Base-by-base conservation (phyloP, 2,888 invertebrate genomes). In the Conops quadrifasciatus region DNA sequence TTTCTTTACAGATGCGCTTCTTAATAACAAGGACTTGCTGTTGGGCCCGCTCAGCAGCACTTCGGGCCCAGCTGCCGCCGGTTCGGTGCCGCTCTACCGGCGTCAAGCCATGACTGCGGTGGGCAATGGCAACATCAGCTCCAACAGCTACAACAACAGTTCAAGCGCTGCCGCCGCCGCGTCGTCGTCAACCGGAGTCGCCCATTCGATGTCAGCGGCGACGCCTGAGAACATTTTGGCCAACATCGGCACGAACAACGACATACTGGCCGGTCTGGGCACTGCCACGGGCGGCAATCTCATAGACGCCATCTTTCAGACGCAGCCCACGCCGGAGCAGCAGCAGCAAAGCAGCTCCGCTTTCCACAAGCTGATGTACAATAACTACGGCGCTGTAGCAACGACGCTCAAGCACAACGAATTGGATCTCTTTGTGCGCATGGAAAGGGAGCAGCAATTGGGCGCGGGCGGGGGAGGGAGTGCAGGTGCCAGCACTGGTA, bases 71-170 rank as follows among this genome's bases (percentile, higher is more conserved):
- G 72, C 74, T 16, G 69, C 77, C n/a, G 76, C 78, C 62, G 74
- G 77, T 2, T 88, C 88, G 3, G 86, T 88, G 69, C 88, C 88
- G 2, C 81, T 88, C 49, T 88, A 88, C 76, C 83, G 87, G 24
- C 83, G 88, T 1, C 88, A 88, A 75, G 85, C 85, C 7, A 78
- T 83, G 75, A 36, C 36, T 36, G 62, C 81, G 7, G 73, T 77
- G 74, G 82, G 83, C 21, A 84, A 84, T 71, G 84, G 84, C 9
- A 72, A 65, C 65, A 51, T 53, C 16, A 49, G 47, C 21, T 19
- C 45, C 1, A 19, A 53, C 5, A 67, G 65, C 24, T 67, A 67
- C 56, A 71, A 65, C 19, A 24, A 45, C 43, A 71, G 64, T 59
- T 63, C 63, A 1, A 63, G 43, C 36, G 5, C n/a, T n/a, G n/a